These are phyloP conservation scores for Drosophila triauraria DNA, from an alignment of 1,140 invertebrate genomes.

Conservation along the genomic window DNA sequence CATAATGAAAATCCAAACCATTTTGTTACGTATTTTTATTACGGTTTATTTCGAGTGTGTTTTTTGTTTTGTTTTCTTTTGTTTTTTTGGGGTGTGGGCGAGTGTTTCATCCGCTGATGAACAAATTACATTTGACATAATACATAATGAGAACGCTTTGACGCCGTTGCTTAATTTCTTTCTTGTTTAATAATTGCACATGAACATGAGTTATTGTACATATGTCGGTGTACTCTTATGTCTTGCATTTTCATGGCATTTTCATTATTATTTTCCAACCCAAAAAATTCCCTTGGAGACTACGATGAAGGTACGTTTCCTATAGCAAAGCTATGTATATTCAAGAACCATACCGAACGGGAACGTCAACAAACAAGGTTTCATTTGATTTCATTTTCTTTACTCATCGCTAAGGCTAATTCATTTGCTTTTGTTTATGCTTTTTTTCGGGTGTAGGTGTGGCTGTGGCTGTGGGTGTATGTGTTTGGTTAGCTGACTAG, in stretches of 20 bases:
- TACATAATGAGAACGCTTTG: constrained; percentile 45
- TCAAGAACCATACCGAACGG: constrained; percentile 26
- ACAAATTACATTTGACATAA: constrained; percentile 55
- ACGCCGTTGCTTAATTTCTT: constrained; percentile 8
- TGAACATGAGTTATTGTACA: constrained; percentile 55
- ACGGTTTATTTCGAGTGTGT: constrained; percentile 53
- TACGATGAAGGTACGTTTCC: constrained; percentile 14
- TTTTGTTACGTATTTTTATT: constrained; percentile 48
- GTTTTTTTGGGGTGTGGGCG: constrained; percentile 23
- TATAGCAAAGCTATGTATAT: constrained; percentile 5
- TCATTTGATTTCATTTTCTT: constrained; percentile 30
- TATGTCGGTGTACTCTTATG: constrained; percentile 37
- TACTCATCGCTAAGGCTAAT: constrained; percentile 28
- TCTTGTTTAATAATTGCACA: constrained; percentile 14
- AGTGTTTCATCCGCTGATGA: constrained; percentile 48
- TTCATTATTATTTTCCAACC: neutral
- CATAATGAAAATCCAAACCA: constrained; percentile 1
- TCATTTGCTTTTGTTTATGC: neutral
- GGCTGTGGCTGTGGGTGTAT: constrained; percentile 7
- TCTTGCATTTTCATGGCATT: neutral
- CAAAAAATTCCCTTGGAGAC: neutral
- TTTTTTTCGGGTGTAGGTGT: neutral
- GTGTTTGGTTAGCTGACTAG: constrained; percentile 1
- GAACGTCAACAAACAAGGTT: constrained; percentile 29
- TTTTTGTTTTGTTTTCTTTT: constrained; percentile 12